Evolutionary conservation across 2,797 vertebrate species (phyloP), one percentile per base, ranked within the genome.

Genomic region (Sardinella longiceps): DNA sequence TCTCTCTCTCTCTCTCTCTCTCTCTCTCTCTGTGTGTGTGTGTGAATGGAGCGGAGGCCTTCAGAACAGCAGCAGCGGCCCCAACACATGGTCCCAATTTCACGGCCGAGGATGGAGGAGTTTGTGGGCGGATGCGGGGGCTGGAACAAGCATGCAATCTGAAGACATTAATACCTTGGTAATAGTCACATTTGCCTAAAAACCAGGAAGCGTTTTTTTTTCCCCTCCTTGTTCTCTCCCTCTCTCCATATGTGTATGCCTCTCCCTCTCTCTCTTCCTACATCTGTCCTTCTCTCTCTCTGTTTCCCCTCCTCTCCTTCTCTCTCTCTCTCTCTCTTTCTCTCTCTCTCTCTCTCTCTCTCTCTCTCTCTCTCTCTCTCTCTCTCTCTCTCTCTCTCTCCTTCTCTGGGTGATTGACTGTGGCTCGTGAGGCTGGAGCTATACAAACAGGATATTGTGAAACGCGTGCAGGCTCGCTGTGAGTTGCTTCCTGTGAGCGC

Each of bases 51-150:
- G 85, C 84, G 56, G 84, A 74, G 30, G 33, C 66, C 66, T 74
- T 20, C 4, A 74, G 15, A 74, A 74, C 30, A 74, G 70, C 70
- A 77, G 74, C 86, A 56, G 63, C 25, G 51, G 81, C 84, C 82
- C 84, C 81, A 89, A 94, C 94, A 94, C 93, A 94, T 94, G 95
- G 93, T 94, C 93, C 93, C 90, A 95, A 95, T 95, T 94, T 95
- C 89, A 93, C 84, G 89, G 93, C 88, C 92, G 92, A 93, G 93
- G 92, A 94, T 37, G 90, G 93, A 93, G 91, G 91, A 93, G 92
- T 91, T 43, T 77, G 91, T 90, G 89, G 91, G 93, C 94, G 93
- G 95, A 95, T 93, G 93, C 89, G 86, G 91, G 91, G 92, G 91
- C 92, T 92, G 92, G 91, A 94, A 93, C 90, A 94, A 92, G 89